A percentile compares a stretch with the other conserved stretches of the same genome.
Evolutionary conservation across 2,797 vertebrate species (phyloP).

Genomic region (Stomatorhinus walkeri): DNA sequence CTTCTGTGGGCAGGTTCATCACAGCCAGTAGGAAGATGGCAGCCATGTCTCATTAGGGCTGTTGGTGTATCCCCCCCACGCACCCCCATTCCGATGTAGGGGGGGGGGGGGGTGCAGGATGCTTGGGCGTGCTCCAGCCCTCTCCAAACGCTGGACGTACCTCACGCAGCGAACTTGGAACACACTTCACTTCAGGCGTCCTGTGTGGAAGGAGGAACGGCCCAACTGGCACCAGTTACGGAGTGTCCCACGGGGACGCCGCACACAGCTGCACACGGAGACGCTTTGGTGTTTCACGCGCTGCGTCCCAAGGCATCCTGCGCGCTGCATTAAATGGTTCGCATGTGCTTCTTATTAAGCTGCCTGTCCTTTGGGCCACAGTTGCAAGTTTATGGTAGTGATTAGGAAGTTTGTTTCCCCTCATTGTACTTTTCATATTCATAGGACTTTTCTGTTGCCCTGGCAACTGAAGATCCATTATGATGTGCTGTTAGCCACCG

Average conservation of each 20-base stretch:
- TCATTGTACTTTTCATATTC: slow-evolving; percentile 33
- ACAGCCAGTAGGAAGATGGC: neutral
- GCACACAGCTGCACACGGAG: neutral
- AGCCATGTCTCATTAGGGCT: neutral
- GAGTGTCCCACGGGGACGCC: neutral
- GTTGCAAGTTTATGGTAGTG: neutral
- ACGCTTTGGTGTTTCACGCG: neutral
- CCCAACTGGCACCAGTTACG: neutral
- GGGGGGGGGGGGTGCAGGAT: neutral
- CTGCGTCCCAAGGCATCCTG: neutral
- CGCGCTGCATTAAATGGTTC: neutral
- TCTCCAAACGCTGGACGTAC: neutral
- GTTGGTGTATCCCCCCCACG: neutral
- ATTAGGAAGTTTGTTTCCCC: slow-evolving; percentile 21
- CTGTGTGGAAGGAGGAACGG: neutral
- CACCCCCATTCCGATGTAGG: neutral
- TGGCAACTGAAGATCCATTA: slow-evolving; percentile 32
- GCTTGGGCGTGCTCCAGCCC: neutral
- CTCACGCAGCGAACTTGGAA: neutral
- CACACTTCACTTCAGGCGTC: neutral
- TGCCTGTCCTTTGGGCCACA: neutral
- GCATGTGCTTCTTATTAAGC: neutral
- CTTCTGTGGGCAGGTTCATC: neutral
- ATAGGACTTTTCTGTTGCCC: slow-evolving; percentile 37
- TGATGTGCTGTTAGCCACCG: slow-evolving; percentile 24